Percentiles rank a stretch among this genome's conserved stretches.
Evolutionary conservation across 2,888 invertebrate genomes (phyloP).

Genomic region (Embidobia sp.): DNA sequence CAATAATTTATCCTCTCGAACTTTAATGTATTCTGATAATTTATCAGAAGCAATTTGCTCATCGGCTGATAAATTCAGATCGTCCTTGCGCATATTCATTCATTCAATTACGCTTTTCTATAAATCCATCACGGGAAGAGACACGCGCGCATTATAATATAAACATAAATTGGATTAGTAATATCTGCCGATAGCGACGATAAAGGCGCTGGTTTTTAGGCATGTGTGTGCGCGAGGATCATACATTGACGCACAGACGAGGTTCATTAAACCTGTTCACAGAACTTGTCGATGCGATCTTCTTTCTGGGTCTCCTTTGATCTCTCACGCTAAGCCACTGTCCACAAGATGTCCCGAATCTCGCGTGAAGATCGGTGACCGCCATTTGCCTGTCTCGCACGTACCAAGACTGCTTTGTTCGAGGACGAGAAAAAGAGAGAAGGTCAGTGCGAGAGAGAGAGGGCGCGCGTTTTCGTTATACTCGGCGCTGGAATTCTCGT

Average conservation of each 20-base stretch:
- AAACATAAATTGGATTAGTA: constrained; percentile 22
- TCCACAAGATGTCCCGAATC: constrained; percentile 66
- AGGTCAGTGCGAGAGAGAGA: constrained; percentile 8
- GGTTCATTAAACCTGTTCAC: constrained; percentile 65
- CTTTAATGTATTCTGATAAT: not conserved
- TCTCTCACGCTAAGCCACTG: constrained; percentile 62
- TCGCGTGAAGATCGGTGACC: constrained; percentile 65
- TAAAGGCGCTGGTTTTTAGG: constrained; percentile 4
- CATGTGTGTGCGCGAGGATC: constrained; percentile 49
- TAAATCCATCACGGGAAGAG: too few relatives aligned
- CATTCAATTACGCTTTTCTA: too few relatives aligned
- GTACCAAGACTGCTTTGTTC: constrained; percentile 64
- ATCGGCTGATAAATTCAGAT: too few relatives aligned
- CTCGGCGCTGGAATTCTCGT: constrained; percentile 56
- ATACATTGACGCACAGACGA: constrained; percentile 32
- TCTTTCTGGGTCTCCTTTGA: constrained; percentile 45
- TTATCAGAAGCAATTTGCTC: too few relatives aligned
- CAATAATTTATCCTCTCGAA: too few relatives aligned
- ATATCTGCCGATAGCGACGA: constrained; percentile 35
- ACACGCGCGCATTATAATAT: too few relatives aligned
- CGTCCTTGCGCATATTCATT: too few relatives aligned
- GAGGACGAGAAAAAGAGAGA: constrained; percentile 29
- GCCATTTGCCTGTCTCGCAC: constrained; percentile 67
- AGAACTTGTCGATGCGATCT: constrained; percentile 63
- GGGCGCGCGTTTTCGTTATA: constrained; percentile 25